phyloP scores from a whole-genome alignment of 1,140 invertebrate species.

The Euschistus heros region DNA sequence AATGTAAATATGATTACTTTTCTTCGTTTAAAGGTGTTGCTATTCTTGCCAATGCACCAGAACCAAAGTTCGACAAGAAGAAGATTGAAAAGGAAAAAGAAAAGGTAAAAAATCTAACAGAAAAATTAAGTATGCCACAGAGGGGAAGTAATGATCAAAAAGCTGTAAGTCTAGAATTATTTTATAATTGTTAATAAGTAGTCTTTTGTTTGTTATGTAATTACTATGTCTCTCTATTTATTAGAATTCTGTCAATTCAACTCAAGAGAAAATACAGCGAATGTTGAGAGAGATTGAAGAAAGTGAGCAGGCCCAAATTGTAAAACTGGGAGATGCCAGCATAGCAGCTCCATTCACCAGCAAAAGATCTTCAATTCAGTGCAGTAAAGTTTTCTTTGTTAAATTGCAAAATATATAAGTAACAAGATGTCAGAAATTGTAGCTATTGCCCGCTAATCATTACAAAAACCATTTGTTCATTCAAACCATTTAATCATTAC shows the following conservation, averaged over 20 bases:
- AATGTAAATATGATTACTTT: no score
- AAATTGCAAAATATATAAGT: no score
- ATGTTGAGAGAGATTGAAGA: constrained; percentile 87
- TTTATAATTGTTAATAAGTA: neutral
- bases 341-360: constrained; percentile 99
- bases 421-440: no score
- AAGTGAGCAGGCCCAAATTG: constrained; percentile 74
- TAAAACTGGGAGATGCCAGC: constrained; percentile 94
- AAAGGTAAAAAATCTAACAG: constrained; percentile 33
- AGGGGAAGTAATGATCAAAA: constrained; percentile 25
- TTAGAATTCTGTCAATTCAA: constrained; percentile 25
- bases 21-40: constrained; percentile 57
- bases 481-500: no score
- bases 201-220: neutral
- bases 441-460: no score
- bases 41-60: constrained; percentile 76
- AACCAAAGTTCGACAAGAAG: constrained; percentile 38
- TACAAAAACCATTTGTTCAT: no score
- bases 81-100: constrained; percentile 33
- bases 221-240: constrained; percentile 1
- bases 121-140: constrained; percentile 17
- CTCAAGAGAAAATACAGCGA: constrained; percentile 49
- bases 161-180: constrained; percentile 21
- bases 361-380: constrained; percentile 91
- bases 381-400: constrained; percentile 52